Base-by-base conservation (phyloP, 2,113 vertebrate species). In the Sylvia atricapilla region DNA sequence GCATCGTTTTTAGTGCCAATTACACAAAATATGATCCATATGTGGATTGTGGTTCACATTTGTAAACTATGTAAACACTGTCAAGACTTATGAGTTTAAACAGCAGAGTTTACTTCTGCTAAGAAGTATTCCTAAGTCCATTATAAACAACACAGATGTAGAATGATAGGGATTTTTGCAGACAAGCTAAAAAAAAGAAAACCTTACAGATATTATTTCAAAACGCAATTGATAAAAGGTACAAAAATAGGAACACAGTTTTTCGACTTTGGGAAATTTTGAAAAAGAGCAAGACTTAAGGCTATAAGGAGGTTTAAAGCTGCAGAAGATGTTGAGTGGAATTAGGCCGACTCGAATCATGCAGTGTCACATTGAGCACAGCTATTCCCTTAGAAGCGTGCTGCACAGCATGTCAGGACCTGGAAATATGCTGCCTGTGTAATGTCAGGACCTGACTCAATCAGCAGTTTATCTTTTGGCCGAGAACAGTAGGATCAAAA, bases 61-160 rank as follows among this genome's bases (percentile, higher is more conserved):
- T 97, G 89, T 88, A 95, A 94, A 93, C 82, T 95, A 90, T 96
- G 91, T 96, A 96, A 95, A 96, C 91, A 95, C 82, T 91, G 90
- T 94, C 94, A 95, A 90, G 63, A 37, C 74, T 88, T 85, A 91
- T 86, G 72, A 97, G 63, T 77, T 95, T 94, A 97, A 96, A 66
- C 79, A 83, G 82, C 62, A 81, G 93, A 91, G 94, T 93, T 97
- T 94, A 88, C 63, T 91, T 95, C 82, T 93, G 12, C 76, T 84
- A 89, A 93, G 85, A 86, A 69, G 44, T 50, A 79, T 82, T 59
- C 90, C 79, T 88, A 83, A 92, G 52, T 69, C 84, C 75, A 83
- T 95, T 89, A 94, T 90, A 95, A 92, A 86, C 93, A 95, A 69
- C 24, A 28, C 6, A 46, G 35, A 35, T 90, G 86, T 85, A 70